A percentile compares a stretch with the other conserved stretches of the same genome.
phyloP scores from a whole-genome alignment of 2,888 invertebrate genomes.

The Eilema depressum region DNA sequence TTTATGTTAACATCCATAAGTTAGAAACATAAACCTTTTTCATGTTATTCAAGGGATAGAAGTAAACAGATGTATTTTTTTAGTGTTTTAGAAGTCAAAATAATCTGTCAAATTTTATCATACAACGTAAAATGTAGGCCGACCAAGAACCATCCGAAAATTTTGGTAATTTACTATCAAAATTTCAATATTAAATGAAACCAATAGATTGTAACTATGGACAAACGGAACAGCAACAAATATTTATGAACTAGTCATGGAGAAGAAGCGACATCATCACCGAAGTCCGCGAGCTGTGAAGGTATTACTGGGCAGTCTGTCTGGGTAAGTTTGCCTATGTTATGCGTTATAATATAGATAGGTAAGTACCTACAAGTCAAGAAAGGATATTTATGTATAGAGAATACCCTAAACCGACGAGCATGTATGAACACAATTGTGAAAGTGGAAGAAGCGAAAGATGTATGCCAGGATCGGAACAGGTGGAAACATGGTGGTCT shows the following conservation, averaged over 20 bases:
- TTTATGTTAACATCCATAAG: too few relatives aligned
- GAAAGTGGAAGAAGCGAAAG: too few relatives aligned
- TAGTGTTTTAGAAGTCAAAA: not conserved
- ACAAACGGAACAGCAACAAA: not conserved
- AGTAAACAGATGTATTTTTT: not conserved
- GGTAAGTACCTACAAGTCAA: too few relatives aligned
- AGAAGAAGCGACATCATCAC: not conserved
- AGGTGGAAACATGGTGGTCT: too few relatives aligned
- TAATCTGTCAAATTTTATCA: conserved; percentile 1
- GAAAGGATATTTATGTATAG: too few relatives aligned
- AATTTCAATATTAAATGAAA: not conserved
- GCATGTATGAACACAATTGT: too few relatives aligned
- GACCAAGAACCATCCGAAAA: not conserved
- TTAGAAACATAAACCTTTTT: not conserved
- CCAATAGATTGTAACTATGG: conserved; percentile 6
- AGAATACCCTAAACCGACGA: too few relatives aligned
- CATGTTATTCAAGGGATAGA: not conserved
- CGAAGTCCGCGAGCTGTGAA: not conserved
- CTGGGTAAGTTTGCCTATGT: not conserved
- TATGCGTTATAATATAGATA: too few relatives aligned
- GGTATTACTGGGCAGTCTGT: conserved; percentile 1
- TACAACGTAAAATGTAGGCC: conserved; percentile 1
- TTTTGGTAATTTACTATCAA: conserved; percentile 2
- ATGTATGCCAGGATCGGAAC: too few relatives aligned
- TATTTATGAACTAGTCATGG: conserved; percentile 1